phyloP scores from a whole-genome alignment of 2,797 vertebrate genomes.

The Peromyscus melanophrys region DNA sequence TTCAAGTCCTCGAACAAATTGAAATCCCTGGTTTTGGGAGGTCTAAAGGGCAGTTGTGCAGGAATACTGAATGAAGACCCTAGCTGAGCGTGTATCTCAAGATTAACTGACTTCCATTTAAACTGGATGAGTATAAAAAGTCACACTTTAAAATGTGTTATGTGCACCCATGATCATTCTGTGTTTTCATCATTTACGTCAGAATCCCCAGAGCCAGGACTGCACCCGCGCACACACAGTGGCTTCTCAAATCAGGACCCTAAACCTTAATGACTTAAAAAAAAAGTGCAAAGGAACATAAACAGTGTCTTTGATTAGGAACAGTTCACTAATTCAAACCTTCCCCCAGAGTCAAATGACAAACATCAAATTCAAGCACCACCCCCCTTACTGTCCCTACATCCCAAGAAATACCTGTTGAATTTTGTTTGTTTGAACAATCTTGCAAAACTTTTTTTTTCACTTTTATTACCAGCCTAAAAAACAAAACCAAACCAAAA shows the following conservation, averaged over 20 bases:
- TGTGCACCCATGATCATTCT: not conserved
- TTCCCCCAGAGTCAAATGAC: not conserved
- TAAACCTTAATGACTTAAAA: slow-evolving; percentile 36
- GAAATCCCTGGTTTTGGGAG: slow-evolving; percentile 40
- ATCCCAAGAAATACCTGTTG: not conserved
- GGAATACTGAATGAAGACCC: slow-evolving; percentile 31
- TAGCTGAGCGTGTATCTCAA: not conserved
- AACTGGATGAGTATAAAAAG: not conserved
- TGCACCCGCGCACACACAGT: not conserved
- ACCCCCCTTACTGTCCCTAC: not conserved
- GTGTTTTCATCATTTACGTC: not conserved
- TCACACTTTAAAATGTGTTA: not conserved
- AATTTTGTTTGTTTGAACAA: not conserved
- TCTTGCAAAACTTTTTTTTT: not conserved
- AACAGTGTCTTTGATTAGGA: not conserved
- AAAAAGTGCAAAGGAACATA: slow-evolving; percentile 49
- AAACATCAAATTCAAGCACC: not conserved
- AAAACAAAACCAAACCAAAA: not conserved
- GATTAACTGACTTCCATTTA: not conserved
- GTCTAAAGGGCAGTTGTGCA: not conserved
- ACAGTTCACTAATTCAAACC: not conserved
- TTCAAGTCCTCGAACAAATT: not conserved
- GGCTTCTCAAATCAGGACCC: not conserved
- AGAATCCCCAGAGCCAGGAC: not conserved
- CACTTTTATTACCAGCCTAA: not conserved